Base-by-base conservation (phyloP, 2,113 vertebrate species). In the Dasypus novemcinctus region DNA sequence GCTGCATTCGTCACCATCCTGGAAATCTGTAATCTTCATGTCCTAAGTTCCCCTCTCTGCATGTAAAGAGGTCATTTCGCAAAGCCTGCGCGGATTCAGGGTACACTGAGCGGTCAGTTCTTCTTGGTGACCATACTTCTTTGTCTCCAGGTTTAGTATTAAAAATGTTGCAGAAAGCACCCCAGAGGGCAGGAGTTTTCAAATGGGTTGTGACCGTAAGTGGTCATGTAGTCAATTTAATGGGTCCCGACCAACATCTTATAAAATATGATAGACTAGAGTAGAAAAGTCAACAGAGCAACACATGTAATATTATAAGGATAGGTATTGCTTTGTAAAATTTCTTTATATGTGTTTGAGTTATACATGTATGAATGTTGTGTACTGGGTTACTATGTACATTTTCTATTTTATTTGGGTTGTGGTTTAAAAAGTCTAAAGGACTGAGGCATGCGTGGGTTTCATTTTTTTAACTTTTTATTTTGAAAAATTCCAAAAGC, bases 21-120 rank as follows among this genome's bases (percentile, higher is more conserved):
- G 98, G 98, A 98, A 98, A 97, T 96, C 98, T 97, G 97, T 98
- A 98, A 98, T 99, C 98, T 98, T 98, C 98, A 96, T 96, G 96
- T 94, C 33, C 57, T 95, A 86, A 95, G 97, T 98, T 98, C 97
- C 98, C 97, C 96, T 95, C 94, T 92, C 94, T 91, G 78, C 97
- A 97, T 94, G 79, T 97, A 96, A 79, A 98, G 95, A 98, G 74
- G 87, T 93, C 21, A 93, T 87, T 98, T 97, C 98, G 96, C 97
- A 97, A 98, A 98, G 97, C 96, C 97, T 38, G 72, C 97, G 64
- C 76, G 94, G 87, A 88, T 76, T 93, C 95, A 94, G 80, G 97
- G 96, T 98, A 71, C 52, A 92, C 97, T 96, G 97, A 92, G 94
- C 86, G 96, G 91, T 97, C 96, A 87, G 84, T 94, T 95, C 95